These are phyloP conservation scores for Cinara cedri DNA, from an alignment of 2,888 invertebrate genomes.

Conservation along the genomic window DNA sequence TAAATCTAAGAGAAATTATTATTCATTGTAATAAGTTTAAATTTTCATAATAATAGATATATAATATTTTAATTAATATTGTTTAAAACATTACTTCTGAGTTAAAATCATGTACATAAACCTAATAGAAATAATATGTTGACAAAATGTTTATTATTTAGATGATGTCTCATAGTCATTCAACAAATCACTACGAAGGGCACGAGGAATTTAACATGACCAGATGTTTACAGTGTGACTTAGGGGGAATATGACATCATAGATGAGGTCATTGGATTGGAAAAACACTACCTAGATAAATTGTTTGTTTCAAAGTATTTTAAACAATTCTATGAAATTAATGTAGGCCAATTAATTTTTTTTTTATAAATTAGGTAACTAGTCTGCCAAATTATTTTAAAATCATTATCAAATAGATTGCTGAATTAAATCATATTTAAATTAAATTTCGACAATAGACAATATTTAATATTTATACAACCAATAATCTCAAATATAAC, in stretches of 20 bases:
- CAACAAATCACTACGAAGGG: conserved; percentile 37
- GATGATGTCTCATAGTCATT: conserved; percentile 37
- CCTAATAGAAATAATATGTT: background rate
- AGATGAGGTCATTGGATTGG: conserved; percentile 52
- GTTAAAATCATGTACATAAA: too few species aligned
- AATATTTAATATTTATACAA: background rate
- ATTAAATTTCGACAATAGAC: background rate
- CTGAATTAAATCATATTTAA: background rate
- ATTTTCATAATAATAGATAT: too few species aligned
- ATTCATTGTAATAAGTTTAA: too few species aligned
- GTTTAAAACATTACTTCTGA: too few species aligned
- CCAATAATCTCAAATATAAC: background rate
- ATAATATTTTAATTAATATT: too few species aligned
- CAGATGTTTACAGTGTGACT: conserved; percentile 44
- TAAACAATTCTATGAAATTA: conserved; percentile 1
- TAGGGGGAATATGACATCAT: conserved; percentile 51
- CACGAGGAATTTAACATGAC: conserved; percentile 40
- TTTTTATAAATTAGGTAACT: background rate
- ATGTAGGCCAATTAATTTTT: background rate
- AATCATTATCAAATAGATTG: background rate
- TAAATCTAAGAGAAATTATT: too few species aligned
- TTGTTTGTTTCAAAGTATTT: conserved; percentile 19
- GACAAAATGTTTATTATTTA: conserved; percentile 26
- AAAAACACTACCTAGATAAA: conserved; percentile 32
- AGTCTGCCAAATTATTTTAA: background rate